Percentiles rank a stretch among this genome's conserved stretches.
phyloP scores from a whole-genome alignment of 2,113 vertebrate genomes.

The Percina caprodes region DNA sequence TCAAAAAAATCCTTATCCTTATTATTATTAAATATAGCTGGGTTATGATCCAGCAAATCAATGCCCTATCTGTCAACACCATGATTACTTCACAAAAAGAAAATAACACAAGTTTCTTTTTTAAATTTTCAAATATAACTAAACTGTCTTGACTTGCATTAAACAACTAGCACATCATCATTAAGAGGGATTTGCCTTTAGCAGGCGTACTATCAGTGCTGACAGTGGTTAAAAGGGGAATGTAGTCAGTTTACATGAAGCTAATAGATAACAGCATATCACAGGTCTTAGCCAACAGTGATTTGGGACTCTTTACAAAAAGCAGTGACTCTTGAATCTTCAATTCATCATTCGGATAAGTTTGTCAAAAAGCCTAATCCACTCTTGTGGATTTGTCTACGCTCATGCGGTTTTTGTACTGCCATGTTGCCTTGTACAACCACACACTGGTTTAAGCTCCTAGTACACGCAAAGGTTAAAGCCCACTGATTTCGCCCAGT shows the following conservation, averaged over 20 bases:
- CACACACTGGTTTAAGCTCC: constrained; percentile 28
- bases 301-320: background rate
- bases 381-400: background rate
- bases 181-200: background rate
- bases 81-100: background rate
- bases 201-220: background rate
- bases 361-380: constrained; percentile 8
- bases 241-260: constrained; percentile 21
- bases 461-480: constrained; percentile 49
- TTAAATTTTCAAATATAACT: background rate
- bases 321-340: background rate
- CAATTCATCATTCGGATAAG: constrained; percentile 37
- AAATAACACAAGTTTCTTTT: background rate
- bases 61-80: background rate
- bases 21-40: background rate
- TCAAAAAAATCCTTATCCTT: background rate
- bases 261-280: constrained; percentile 24
- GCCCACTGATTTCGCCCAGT: constrained; percentile 21
- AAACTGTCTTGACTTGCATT: too few species aligned
- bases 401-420: background rate
- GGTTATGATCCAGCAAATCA: background rate
- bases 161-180: background rate
- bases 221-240: constrained; percentile 5
- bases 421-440: constrained; percentile 30
- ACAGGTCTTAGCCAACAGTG: background rate